These are phyloP conservation scores for Stegophylla sp. DNA, from an alignment of 2,888 invertebrate species.

Conservation along the genomic window DNA sequence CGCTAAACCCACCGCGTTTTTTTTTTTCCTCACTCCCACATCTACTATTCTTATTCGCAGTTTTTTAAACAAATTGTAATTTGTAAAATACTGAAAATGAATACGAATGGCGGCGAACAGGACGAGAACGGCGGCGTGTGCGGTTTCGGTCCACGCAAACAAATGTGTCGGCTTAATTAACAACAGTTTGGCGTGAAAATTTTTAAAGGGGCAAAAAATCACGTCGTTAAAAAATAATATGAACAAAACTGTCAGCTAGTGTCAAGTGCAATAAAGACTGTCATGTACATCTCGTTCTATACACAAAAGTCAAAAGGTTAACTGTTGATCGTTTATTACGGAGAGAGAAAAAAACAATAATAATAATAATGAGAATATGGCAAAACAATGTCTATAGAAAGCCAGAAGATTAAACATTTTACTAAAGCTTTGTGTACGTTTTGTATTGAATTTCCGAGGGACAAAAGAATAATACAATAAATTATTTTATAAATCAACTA, in stretches of 20 bases:
- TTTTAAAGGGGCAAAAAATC: conserved; percentile 40
- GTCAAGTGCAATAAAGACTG: conserved; percentile 32
- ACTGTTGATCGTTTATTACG: conserved; percentile 45
- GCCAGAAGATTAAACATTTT: conserved; percentile 25
- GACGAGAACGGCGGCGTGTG: conserved; percentile 20
- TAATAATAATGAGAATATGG: conserved; percentile 36
- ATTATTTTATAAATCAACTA: conserved; percentile 39
- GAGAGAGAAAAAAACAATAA: conserved; percentile 16
- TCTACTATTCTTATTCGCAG: conserved; percentile 28
- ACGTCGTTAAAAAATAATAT: conserved; percentile 34
- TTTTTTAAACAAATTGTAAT: conserved; percentile 45
- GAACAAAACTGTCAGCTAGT: conserved; percentile 41
- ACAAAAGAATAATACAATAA: conserved; percentile 47
- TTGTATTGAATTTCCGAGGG: conserved; percentile 8
- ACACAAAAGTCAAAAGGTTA: conserved; percentile 45
- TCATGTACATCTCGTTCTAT: not conserved
- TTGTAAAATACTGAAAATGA: conserved; percentile 38
- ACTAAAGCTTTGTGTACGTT: conserved; percentile 1
- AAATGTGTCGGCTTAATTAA: conserved; percentile 47
- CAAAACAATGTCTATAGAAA: conserved; percentile 46
- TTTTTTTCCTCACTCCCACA: conserved; percentile 18
- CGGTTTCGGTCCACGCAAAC: conserved; percentile 34
- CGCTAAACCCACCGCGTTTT: conserved; percentile 18
- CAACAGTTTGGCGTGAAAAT: conserved; percentile 41
- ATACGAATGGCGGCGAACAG: conserved; percentile 35